phyloP scores from a whole-genome alignment of 2,888 invertebrate species.

The Tyria jacobaeae region DNA sequence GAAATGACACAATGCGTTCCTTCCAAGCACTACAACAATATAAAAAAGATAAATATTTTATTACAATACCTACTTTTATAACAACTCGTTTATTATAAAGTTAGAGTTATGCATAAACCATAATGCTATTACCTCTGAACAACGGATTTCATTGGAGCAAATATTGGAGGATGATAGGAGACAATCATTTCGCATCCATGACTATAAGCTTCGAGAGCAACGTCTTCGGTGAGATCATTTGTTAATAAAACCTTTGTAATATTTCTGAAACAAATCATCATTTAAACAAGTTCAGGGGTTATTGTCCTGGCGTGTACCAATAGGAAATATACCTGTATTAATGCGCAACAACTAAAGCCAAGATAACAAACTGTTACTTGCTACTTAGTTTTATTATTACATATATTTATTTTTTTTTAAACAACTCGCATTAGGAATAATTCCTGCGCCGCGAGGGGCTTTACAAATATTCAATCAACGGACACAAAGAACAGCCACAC shows the following conservation, averaged over 20 bases:
- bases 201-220: conserved; percentile 92
- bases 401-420: too few species aligned
- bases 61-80: neutral
- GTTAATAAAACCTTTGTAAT: conserved; percentile 92
- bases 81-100: too few species aligned
- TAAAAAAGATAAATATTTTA: neutral
- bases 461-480: too few species aligned
- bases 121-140: conserved; percentile 88
- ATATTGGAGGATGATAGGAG: conserved; percentile 98
- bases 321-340: neutral
- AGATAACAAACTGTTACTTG: too few species aligned
- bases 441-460: too few species aligned
- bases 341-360: neutral
- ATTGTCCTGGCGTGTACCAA: neutral
- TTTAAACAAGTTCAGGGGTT: neutral
- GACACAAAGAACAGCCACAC: too few species aligned
- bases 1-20: conserved; percentile 92
- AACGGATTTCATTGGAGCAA: conserved; percentile 93
- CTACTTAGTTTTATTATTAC: too few species aligned
- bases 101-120: too few species aligned
- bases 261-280: conserved; percentile 62
- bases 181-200: conserved; percentile 92
- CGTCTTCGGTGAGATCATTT: conserved; percentile 96
- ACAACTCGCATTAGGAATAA: too few species aligned
- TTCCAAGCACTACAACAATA: conserved; percentile 88